Percentiles rank a stretch among this genome's conserved stretches.
These are phyloP conservation scores for Tupaia tana DNA, from an alignment of 2,113 vertebrate species.

Conservation along the genomic window DNA sequence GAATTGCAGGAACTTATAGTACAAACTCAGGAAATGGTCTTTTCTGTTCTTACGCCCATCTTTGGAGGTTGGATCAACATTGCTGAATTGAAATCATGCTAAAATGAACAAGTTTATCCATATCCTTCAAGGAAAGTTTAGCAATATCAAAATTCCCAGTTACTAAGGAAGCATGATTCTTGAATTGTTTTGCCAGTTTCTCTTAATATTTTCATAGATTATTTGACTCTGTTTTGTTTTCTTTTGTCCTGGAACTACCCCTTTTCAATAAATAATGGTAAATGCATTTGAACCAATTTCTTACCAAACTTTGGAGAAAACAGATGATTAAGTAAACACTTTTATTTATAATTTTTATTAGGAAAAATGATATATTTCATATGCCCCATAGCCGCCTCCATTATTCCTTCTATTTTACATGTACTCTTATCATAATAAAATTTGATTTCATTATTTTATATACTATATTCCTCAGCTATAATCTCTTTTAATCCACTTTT, in stretches of 20 bases:
- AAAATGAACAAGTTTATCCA: not conserved
- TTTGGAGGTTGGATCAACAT: not conserved
- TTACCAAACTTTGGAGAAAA: not conserved
- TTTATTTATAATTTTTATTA: not conserved
- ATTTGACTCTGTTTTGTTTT: not conserved
- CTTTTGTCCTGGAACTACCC: not conserved
- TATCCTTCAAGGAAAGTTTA: not conserved
- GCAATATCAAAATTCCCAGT: not conserved
- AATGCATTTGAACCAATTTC: conserved; percentile 25
- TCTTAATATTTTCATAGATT: not conserved
- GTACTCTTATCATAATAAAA: not conserved
- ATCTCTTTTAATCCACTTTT: not conserved
- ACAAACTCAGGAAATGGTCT: conserved; percentile 3
- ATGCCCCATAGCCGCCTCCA: not conserved
- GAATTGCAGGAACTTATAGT: not conserved
- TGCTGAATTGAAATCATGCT: not conserved
- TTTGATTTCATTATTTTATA: not conserved
- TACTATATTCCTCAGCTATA: not conserved
- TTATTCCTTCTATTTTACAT: not conserved
- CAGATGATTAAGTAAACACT: not conserved
- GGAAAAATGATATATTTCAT: not conserved
- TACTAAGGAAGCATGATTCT: not conserved
- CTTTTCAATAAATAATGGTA: not conserved
- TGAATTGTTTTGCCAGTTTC: not conserved
- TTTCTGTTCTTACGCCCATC: conserved; percentile 3